Base-by-base conservation (phyloP, 1,140 invertebrate genomes). In the Chymomyza costata region DNA sequence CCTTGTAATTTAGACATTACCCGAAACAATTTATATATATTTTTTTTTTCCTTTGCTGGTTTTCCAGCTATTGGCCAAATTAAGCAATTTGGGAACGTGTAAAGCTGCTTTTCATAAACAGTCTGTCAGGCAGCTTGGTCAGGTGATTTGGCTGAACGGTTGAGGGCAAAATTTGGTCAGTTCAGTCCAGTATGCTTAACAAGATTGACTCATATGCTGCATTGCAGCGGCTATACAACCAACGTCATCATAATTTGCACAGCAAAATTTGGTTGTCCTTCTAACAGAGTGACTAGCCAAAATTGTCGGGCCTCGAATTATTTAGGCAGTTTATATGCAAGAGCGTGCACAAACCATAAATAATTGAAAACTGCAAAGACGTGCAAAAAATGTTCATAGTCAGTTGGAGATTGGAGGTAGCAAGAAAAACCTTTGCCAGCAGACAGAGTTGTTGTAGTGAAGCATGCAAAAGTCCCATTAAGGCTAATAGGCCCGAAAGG, bases 261-360 rank as follows among this genome's bases (percentile, higher is more conserved):
- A 47, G 59, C 51, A 57, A 5, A 5, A 64, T 70, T 70, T 68
- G 43, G 47, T 56, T 59, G 60, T 55, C 60, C 49, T 50, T 28
- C 54, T 39, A 34, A 31, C 41, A 31, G 34, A 45, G 40, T 19
- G 49, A 35, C 25, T 31, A 28, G 11, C 28, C 28, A 43, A 34
- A 21, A 6, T 38, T 19, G 51, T 41, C 55, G 41, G 50, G 60
- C 60, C 48, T 28, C 25, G 25, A 5, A 65, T 60, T 65, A 60
- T 64, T 70, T 65, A 64, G 65, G 65, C 65, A 70, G 66, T 71
- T 68, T 68, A 69, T 69, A 71, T 69, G 65, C 61, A 65, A 65
- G 60, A 68, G 60, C 67, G 65, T 70, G 55, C 65, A 70, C 67
- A 70, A 70, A 65, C 67, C 67, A 71, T 71, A 71, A 71, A 71